phyloP scores from a whole-genome alignment of 2,888 invertebrate genomes.

The Diplolepis rosae region DNA sequence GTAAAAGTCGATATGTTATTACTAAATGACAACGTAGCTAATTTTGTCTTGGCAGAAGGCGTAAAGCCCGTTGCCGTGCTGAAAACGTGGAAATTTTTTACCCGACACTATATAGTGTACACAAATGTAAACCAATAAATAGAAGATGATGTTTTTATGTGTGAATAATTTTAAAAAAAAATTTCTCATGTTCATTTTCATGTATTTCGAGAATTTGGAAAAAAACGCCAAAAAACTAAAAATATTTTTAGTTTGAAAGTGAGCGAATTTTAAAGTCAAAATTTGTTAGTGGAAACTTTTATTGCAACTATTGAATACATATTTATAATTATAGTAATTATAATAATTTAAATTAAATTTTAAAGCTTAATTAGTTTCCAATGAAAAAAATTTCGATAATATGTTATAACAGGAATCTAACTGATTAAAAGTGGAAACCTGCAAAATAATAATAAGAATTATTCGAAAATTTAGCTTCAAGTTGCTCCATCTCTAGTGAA shows the following conservation, averaged over 20 bases:
- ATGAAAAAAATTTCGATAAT: too few species aligned
- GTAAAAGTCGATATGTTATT: constrained; percentile 37
- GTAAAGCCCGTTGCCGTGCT: constrained; percentile 38
- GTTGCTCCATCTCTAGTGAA: constrained; percentile 12
- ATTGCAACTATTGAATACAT: too few species aligned
- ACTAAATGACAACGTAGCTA: constrained; percentile 41
- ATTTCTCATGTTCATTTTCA: not conserved
- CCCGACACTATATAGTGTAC: not conserved
- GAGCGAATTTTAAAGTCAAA: too few species aligned
- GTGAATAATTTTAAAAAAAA: not conserved
- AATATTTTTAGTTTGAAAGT: not conserved
- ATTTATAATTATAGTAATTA: too few species aligned
- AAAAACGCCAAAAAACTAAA: not conserved
- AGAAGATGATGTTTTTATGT: not conserved
- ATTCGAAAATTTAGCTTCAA: not conserved
- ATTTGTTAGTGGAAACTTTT: too few species aligned
- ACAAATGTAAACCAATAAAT: not conserved
- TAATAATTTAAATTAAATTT: too few species aligned
- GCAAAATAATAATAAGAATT: not conserved
- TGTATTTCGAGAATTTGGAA: not conserved
- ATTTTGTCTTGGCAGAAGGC: constrained; percentile 47
- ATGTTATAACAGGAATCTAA: too few species aligned
- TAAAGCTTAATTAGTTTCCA: too few species aligned
- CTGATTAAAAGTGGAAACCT: too few species aligned
- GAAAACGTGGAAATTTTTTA: constrained; percentile 35